Base-by-base conservation (phyloP, 2,113 vertebrate genomes). In the Myxocyprinus asiaticus region DNA sequence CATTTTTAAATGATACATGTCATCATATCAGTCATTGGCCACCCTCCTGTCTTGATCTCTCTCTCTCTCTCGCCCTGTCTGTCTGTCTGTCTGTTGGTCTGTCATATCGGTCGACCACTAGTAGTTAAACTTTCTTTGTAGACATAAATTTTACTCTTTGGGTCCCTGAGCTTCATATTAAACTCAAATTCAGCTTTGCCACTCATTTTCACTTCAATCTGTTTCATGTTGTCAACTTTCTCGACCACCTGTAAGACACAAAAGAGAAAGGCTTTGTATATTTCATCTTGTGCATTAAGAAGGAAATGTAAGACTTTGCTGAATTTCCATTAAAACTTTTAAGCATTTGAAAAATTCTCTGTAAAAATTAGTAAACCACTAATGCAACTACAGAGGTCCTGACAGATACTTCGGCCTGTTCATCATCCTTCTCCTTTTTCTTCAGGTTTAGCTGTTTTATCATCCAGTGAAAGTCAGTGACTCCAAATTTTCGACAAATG, bases 381-480 rank as follows among this genome's bases (percentile, higher is more conserved):
- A n/a, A n/a, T n/a, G n/a, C n/a, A n/a, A n/a, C n/a, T n/a, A n/a
- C n/a, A n/a, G n/a, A n/a, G n/a, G n/a, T n/a, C n/a, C n/a, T n/a
- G 45, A 75, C 4, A 12, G 11, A 80, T 90, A 98, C 96, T 94
- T 94, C 88, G 0, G 87, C 91, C 76, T 96, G 93, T 74, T 93
- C 90, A 11, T 85, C 92, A 33, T 93, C 91, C 5, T 85, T 83
- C 55, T 95, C 93, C 77, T 90, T 92, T 82, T 86, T 95, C 82
- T 96, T 83, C 82, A 93, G 86, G 53, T 93, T 94, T 58, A 98
- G 90, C 87, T 85, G 94, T 75, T 91, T 97, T 78, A 98, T 87
- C 94, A 98, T 90, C 84, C 95, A 95, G 9, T 96, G 94, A 82
- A 92, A 98, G 84, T 98, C 96, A 2, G 88, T 93, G 6, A 97